Evolutionary conservation across 35 echinoderm and acorn worm genomes (phyloP).

Genomic region (Anneissia japonica): DNA sequence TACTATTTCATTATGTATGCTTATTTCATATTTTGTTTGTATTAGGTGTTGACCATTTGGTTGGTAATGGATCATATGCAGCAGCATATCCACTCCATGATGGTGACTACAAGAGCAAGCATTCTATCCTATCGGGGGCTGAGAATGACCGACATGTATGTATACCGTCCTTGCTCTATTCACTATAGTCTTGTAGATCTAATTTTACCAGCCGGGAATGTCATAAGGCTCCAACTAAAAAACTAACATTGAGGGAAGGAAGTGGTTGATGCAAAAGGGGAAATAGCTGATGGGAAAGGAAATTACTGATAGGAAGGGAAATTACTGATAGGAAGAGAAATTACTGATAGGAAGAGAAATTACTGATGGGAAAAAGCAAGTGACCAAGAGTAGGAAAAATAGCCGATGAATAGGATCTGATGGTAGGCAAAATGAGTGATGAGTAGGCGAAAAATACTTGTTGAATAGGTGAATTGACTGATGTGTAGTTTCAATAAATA

Average conservation of each 20-base stretch:
- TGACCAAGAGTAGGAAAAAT: background rate
- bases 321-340: too few relatives aligned
- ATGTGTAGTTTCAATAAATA: background rate
- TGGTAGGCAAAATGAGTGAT: background rate
- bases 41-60: constrained; percentile 71
- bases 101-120: constrained; percentile 78
- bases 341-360: too few relatives aligned
- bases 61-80: constrained; percentile 55
- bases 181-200: too few relatives aligned
- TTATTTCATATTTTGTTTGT: background rate
- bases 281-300: too few relatives aligned
- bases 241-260: too few relatives aligned
- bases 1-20: background rate
- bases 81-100: constrained; percentile 88
- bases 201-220: too few relatives aligned
- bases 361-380: too few relatives aligned
- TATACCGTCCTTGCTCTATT: too few relatives aligned
- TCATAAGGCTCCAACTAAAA: too few relatives aligned
- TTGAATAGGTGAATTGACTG: background rate
- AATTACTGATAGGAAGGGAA: too few relatives aligned
- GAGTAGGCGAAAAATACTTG: background rate
- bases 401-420: background rate
- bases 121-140: constrained; percentile 79
- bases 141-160: constrained; percentile 88
- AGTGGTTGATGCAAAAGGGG: too few relatives aligned